A percentile compares a stretch with the other conserved stretches of the same genome.
These are phyloP conservation scores for Drosophila virilis DNA, from an alignment of 1,140 invertebrate species.

Conservation along the genomic window DNA sequence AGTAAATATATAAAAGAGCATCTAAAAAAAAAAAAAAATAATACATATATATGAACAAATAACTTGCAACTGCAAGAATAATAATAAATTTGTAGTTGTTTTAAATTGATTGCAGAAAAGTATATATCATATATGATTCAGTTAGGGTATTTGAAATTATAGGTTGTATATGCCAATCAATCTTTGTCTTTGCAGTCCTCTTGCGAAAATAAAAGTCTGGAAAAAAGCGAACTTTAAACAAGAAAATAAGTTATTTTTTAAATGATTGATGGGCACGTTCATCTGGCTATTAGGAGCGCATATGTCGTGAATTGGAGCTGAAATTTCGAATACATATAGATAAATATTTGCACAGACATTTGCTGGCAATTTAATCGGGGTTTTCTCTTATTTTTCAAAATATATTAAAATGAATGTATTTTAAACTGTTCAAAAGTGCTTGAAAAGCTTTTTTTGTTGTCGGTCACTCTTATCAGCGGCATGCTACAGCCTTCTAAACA, in stretches of 20 bases:
- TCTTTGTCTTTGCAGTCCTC: conserved; percentile 64
- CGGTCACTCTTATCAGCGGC: neutral
- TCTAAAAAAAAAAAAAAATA: no score
- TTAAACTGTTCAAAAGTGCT: conserved; percentile 7
- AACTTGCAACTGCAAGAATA: no score
- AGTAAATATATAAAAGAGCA: no score
- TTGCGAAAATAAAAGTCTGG: neutral
- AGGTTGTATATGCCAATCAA: conserved; percentile 58
- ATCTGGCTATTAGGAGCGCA: conserved; percentile 40
- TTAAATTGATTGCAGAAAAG: neutral
- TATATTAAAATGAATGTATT: neutral
- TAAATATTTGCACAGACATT: conserved; percentile 38
- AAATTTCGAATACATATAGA: conserved; percentile 59
- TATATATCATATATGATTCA: no score
- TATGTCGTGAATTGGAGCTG: conserved; percentile 54
- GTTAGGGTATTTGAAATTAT: neutral
- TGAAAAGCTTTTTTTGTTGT: neutral
- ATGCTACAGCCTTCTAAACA: conserved; percentile 6
- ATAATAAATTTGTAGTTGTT: neutral
- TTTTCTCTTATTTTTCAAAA: conserved; percentile 1
- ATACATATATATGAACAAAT: no score
- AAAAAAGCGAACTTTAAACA: conserved; percentile 63
- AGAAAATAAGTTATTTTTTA: conserved; percentile 68
- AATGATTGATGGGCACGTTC: conserved; percentile 69
- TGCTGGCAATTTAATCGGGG: conserved; percentile 4